Percentiles rank a stretch among this genome's conserved stretches.
Evolutionary conservation across 2,113 vertebrate genomes (phyloP).

Genomic region (Nansenia antarctica): DNA sequence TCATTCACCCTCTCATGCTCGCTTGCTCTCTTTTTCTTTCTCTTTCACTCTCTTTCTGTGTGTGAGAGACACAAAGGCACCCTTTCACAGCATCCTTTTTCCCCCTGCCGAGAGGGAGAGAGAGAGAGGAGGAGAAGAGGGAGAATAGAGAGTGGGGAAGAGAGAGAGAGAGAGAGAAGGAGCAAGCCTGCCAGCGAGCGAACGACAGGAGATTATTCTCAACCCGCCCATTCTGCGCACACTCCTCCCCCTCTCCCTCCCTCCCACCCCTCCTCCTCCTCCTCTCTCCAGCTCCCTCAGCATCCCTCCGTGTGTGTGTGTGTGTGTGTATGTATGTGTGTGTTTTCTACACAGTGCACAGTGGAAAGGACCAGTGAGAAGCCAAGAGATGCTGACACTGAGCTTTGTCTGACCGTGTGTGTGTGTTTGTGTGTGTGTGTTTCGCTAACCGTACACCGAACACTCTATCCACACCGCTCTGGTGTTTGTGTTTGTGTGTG

Average conservation of each 20-base stretch:
- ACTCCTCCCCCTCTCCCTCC: conserved; percentile 41
- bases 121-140: not conserved
- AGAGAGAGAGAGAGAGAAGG: not conserved
- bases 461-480: not conserved
- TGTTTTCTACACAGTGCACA: not conserved
- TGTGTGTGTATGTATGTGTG: not conserved
- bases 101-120: conserved; percentile 16
- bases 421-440: not conserved
- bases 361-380: not conserved
- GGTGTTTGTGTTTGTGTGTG: not conserved
- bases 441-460: not conserved
- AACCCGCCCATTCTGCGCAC: conserved; percentile 31
- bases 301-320: conserved; percentile 35
- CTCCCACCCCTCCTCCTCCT: not conserved
- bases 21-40: not conserved
- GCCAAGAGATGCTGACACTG: conserved; percentile 11
- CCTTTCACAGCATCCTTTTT: not conserved
- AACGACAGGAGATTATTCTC: conserved; percentile 45
- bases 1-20: too few species aligned
- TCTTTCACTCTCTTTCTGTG: not conserved
- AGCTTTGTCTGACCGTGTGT: conserved; percentile 10
- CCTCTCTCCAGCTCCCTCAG: conserved; percentile 18
- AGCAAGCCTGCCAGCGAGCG: not conserved
- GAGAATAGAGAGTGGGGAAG: not conserved
- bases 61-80: not conserved